These are phyloP conservation scores for Hyaena hyaena DNA, from an alignment of 2,113 vertebrate genomes.

Conservation along the genomic window DNA sequence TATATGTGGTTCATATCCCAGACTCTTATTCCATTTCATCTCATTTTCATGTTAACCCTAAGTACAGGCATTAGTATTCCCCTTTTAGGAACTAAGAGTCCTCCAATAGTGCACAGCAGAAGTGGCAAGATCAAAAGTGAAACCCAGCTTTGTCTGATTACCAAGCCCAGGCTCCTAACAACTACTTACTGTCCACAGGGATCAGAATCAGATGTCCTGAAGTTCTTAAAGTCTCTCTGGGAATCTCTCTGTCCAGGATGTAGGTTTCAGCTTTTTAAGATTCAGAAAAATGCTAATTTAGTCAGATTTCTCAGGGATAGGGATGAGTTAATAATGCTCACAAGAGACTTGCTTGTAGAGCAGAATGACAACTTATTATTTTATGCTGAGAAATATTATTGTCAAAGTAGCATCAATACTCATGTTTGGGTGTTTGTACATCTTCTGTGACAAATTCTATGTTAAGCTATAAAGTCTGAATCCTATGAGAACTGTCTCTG, in stretches of 20 bases:
- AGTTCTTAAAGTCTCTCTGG: neutral
- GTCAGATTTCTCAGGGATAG: neutral
- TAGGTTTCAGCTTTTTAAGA: neutral
- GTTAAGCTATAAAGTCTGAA: neutral
- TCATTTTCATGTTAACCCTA: neutral
- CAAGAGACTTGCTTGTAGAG: neutral
- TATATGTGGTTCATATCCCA: neutral
- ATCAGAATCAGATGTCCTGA: neutral
- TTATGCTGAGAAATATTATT: conserved; percentile 30
- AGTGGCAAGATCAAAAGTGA: neutral
- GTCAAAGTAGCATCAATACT: conserved; percentile 26
- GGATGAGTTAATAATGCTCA: neutral
- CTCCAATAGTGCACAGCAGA: too few species aligned
- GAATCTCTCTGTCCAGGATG: neutral
- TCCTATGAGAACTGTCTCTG: conserved; percentile 4
- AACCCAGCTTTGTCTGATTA: neutral
- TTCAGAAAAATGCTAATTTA: neutral
- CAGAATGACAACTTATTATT: conserved; percentile 14
- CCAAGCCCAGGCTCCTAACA: neutral
- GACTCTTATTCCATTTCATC: neutral
- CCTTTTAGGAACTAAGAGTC: neutral
- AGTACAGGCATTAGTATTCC: neutral
- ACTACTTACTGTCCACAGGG: neutral
- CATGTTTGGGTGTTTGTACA: neutral
- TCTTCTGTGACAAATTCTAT: conserved; percentile 46